Percentiles rank a stretch among this genome's conserved stretches.
These are phyloP conservation scores for Chloebia gouldiae DNA, from an alignment of 2,113 vertebrate genomes.

Conservation along the genomic window DNA sequence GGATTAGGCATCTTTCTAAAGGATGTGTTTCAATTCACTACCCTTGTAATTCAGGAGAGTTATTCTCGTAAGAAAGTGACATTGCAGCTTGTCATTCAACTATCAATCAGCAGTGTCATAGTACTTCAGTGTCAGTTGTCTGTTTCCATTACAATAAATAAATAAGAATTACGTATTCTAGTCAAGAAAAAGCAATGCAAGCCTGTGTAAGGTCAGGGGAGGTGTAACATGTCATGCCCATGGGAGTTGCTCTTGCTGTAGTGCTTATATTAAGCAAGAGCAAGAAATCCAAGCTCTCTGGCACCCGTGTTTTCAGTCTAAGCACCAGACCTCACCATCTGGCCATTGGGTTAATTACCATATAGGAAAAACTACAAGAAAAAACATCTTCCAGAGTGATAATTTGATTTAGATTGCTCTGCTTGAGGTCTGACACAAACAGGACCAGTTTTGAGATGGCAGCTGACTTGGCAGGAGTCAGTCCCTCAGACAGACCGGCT, in stretches of 20 bases:
- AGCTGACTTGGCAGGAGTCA: not conserved
- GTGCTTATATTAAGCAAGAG: not conserved
- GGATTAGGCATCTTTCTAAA: constrained; percentile 49
- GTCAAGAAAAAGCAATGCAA: not conserved
- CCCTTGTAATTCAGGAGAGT: constrained; percentile 9
- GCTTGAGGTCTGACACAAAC: not conserved
- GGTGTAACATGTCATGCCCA: not conserved
- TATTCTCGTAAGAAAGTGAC: constrained; percentile 25
- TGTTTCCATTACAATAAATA: constrained; percentile 48
- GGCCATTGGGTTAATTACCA: not conserved
- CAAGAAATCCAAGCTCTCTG: not conserved
- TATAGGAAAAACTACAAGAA: not conserved
- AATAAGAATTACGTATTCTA: constrained; percentile 43
- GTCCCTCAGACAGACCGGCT: not conserved
- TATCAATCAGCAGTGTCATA: constrained; percentile 42
- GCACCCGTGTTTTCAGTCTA: not conserved
- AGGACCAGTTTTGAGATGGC: not conserved
- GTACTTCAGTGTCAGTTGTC: constrained; percentile 15
- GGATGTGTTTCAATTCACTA: constrained; percentile 35
- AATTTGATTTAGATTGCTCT: not conserved
- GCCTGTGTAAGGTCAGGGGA: not conserved
- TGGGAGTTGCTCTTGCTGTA: not conserved
- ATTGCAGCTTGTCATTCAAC: constrained; percentile 34
- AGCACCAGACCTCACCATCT: not conserved
- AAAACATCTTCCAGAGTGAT: not conserved